Percentiles rank a stretch among this genome's conserved stretches.
Conservation (phyloP, 2,797 vertebrate species). For the Loris lydekkerianus region DNA sequence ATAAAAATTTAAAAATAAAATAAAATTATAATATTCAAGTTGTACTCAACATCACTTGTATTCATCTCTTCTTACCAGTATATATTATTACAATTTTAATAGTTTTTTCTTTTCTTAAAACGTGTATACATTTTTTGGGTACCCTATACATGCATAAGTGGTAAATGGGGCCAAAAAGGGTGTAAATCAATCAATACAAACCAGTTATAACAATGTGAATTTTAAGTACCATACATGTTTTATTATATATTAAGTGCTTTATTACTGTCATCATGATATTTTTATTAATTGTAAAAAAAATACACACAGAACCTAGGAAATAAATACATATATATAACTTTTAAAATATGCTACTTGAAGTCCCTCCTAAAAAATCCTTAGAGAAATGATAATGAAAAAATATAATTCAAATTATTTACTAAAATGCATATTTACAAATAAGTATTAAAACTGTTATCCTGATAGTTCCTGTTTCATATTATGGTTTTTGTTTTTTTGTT, state of each 20-base stretch:
- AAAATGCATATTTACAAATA: background rate
- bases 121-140: no score
- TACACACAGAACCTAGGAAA: background rate
- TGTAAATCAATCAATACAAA: background rate
- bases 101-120: no score
- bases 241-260: background rate
- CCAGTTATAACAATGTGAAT: background rate
- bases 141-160: background rate
- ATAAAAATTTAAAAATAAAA: no score
- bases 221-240: background rate
- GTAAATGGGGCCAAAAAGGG: background rate
- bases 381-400: background rate
- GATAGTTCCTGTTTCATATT: background rate
- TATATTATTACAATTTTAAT: no score
- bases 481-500: background rate
- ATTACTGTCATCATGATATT: background rate
- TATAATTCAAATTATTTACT: background rate
- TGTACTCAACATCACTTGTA: no score
- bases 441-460: background rate
- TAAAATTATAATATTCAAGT: background rate
- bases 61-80: no score
- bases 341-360: background rate
- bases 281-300: conserved; percentile 10
- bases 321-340: background rate
- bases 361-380: background rate